Evolutionary conservation across 2,888 invertebrate species (phyloP), one percentile per base, ranked within the genome.

Genomic region (Notocelia uddmanniana): DNA sequence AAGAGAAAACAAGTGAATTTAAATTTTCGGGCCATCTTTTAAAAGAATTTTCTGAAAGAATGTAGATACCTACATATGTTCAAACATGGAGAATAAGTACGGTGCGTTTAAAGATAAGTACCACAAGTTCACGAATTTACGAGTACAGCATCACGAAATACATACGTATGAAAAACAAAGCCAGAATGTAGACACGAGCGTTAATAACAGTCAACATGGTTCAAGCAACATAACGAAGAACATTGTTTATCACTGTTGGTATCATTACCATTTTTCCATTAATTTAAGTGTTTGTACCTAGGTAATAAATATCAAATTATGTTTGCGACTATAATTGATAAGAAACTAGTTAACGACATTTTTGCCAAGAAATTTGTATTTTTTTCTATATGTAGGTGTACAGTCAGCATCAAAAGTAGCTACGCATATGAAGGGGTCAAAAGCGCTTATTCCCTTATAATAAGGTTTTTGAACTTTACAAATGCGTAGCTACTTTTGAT

Each of bases 161-260:
- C 52, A 3, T 63, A 63, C 63, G 21, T 34, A 31, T 19, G 26
- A 63, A 31, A 31, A 63, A 15, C 13, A 52, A 34, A 19, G 15
- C 50, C 15, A 50, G 34, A 52, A 19, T 26, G 19, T 34, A 34
- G 5, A 63, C 10, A 10, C 52, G 63, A 34, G 11, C 15, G 21
- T 3, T 34, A 52, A 9, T 34, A 52, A 9, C 3, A 34, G 34
- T 9, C 10, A 19, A 34, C 63, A 63, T 63, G 52, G 10, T 57
- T 57, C 18, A 19, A 18, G 50, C 11, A 8, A 50, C 10, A n/a
- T 45, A 23, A 23, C 3, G 11, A 19, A 52, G 21, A 21, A 52
- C 21, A 52, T 21, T 52, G 26, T 10, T 11, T 21, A 21, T 10
- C 21, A 11, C 52, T 13, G 11, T n/a, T n/a, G n/a, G n/a, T 21